These are phyloP conservation scores for Drosophila multiciliata DNA, from an alignment of 2,888 invertebrate genomes.

Conservation along the genomic window DNA sequence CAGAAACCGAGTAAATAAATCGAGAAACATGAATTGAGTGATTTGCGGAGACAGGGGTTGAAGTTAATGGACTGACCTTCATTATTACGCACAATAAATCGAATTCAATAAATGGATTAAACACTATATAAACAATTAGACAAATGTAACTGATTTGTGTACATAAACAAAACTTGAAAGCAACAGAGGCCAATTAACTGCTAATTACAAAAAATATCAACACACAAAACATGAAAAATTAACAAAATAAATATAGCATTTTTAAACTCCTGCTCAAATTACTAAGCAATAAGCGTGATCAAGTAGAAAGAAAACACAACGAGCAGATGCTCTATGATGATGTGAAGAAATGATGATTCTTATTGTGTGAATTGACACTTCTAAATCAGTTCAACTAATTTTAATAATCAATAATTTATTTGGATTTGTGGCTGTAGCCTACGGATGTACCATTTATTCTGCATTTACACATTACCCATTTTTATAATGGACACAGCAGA, in stretches of 20 bases:
- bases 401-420: background rate
- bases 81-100: conserved; percentile 43
- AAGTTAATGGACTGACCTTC: conserved; percentile 41
- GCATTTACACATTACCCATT: background rate
- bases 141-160: background rate
- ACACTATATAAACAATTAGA: background rate
- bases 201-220: conserved; percentile 36
- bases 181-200: conserved; percentile 66
- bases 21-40: conserved; percentile 29
- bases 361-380: background rate
- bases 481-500: background rate
- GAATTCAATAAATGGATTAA: conserved; percentile 33
- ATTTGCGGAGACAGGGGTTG: background rate
- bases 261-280: conserved; percentile 2
- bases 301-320: background rate
- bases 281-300: background rate
- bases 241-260: background rate
- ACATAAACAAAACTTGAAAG: conserved; percentile 55
- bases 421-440: background rate
- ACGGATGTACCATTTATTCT: background rate
- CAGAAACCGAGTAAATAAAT: conserved; percentile 33
- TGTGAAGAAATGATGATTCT: background rate
- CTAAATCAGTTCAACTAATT: background rate
- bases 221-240: conserved; percentile 11
- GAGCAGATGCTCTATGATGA: background rate